Evolutionary conservation across 2,888 invertebrate genomes (phyloP).

Genomic region (Ophion ventricosus): DNA sequence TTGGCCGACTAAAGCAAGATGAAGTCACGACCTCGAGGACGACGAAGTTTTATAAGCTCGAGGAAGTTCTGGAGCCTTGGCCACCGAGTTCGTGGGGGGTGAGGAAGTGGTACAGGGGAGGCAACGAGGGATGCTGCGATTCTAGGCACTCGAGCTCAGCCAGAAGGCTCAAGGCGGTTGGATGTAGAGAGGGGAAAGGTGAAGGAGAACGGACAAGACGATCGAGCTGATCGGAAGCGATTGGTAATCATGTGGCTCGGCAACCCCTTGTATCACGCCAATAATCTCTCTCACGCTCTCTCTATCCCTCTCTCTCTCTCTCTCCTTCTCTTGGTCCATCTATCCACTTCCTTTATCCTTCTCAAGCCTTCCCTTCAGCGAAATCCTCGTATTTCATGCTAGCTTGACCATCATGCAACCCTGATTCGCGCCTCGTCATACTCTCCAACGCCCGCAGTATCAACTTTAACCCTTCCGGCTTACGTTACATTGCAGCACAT

Average conservation of each 20-base stretch:
- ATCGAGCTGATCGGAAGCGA: constrained; percentile 71
- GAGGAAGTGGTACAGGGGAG: background rate
- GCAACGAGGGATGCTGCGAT: constrained; percentile 28
- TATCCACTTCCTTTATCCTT: constrained; percentile 39
- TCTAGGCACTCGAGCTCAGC: constrained; percentile 34
- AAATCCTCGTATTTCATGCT: constrained; percentile 72
- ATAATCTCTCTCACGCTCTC: constrained; percentile 66
- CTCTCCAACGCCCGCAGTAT: constrained; percentile 50
- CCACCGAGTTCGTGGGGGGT: constrained; percentile 43
- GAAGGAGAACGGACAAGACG: constrained; percentile 66
- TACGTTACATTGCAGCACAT: constrained; percentile 35
- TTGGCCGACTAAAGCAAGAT: constrained; percentile 6
- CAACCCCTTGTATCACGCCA: constrained; percentile 71
- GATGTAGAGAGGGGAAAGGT: constrained; percentile 30
- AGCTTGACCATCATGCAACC: constrained; percentile 71
- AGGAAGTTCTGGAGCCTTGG: constrained; percentile 62
- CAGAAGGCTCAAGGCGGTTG: constrained; percentile 37
- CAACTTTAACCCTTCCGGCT: constrained; percentile 56
- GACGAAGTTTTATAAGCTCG: constrained; percentile 62
- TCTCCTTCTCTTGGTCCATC: constrained; percentile 26
- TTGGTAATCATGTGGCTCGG: constrained; percentile 73
- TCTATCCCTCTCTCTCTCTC: constrained; percentile 34
- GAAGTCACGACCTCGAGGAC: constrained; percentile 33
- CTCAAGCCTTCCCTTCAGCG: constrained; percentile 50
- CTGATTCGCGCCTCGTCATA: constrained; percentile 54